phyloP scores from a whole-genome alignment of 1,140 invertebrate genomes.

The Nasonia vitripennis region DNA sequence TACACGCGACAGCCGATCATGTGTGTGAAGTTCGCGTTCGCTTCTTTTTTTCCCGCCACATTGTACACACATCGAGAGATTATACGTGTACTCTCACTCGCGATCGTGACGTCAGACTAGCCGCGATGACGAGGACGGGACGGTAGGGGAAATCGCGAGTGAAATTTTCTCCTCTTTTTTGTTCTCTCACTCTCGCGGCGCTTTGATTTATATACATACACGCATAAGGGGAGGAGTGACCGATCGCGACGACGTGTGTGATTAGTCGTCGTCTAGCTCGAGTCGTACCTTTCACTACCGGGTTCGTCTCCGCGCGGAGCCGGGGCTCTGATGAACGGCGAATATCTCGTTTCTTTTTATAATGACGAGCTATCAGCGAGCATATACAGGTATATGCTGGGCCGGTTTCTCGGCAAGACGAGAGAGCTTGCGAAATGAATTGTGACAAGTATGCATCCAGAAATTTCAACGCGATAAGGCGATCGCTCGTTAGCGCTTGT shows the following conservation, averaged over 20 bases:
- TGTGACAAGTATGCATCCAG: neutral
- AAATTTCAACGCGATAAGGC: neutral
- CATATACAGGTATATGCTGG: neutral
- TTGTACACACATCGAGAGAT: neutral
- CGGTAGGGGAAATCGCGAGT: neutral
- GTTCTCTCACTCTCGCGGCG: neutral
- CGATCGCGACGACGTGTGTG: neutral
- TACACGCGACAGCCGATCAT: neutral
- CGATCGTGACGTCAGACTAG: constrained; percentile 20
- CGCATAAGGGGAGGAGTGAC: neutral
- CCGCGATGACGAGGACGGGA: neutral
- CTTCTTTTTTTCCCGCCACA: neutral
- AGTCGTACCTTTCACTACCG: constrained; percentile 5
- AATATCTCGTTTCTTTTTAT: neutral
- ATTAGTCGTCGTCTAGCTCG: neutral
- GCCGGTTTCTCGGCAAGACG: neutral
- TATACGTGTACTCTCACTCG: constrained; percentile 23
- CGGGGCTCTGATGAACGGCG: neutral
- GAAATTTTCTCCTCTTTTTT: neutral
- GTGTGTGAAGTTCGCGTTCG: constrained; percentile 21
- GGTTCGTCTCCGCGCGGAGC: neutral
- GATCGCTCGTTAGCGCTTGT: neutral
- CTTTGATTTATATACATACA: neutral
- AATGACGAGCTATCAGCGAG: neutral
- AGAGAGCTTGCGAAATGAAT: neutral